These are phyloP conservation scores for Ophraella communa DNA, from an alignment of 2,888 invertebrate genomes.

Conservation along the genomic window DNA sequence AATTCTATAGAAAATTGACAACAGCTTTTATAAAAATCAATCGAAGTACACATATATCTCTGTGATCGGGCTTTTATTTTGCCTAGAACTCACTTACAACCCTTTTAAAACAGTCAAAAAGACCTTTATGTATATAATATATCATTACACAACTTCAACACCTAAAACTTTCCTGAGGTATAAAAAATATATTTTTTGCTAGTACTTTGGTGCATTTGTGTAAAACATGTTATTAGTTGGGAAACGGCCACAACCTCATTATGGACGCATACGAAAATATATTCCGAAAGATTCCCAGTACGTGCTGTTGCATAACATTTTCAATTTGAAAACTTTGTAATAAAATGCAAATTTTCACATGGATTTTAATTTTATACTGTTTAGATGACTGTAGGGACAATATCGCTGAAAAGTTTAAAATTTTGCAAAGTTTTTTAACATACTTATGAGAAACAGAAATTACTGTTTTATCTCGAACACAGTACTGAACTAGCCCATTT, in stretches of 20 bases:
- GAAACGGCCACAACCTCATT: not conserved
- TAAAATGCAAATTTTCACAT: constrained; percentile 34
- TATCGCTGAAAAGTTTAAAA: constrained; percentile 23
- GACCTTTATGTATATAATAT: too few species aligned
- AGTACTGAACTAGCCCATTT: not conserved
- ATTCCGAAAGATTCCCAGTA: constrained; percentile 9
- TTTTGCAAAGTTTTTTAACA: not conserved
- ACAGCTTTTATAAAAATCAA: too few species aligned
- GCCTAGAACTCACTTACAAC: too few species aligned
- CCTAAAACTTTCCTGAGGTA: too few species aligned
- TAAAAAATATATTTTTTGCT: not conserved
- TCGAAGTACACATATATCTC: too few species aligned
- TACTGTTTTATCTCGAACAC: not conserved
- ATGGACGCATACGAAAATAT: not conserved
- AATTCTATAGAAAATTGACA: too few species aligned
- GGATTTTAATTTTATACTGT: constrained; percentile 25
- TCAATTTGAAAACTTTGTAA: constrained; percentile 10
- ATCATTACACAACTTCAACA: too few species aligned
- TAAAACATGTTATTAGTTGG: not conserved
- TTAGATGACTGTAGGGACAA: constrained; percentile 26
- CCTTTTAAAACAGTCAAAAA: too few species aligned
- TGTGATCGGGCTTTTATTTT: too few species aligned
- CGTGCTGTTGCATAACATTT: constrained; percentile 26
- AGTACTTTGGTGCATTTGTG: not conserved
- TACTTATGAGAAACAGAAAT: constrained; percentile 5